These are phyloP conservation scores for Odontomyia ornata DNA, from an alignment of 2,888 invertebrate genomes.

Conservation along the genomic window DNA sequence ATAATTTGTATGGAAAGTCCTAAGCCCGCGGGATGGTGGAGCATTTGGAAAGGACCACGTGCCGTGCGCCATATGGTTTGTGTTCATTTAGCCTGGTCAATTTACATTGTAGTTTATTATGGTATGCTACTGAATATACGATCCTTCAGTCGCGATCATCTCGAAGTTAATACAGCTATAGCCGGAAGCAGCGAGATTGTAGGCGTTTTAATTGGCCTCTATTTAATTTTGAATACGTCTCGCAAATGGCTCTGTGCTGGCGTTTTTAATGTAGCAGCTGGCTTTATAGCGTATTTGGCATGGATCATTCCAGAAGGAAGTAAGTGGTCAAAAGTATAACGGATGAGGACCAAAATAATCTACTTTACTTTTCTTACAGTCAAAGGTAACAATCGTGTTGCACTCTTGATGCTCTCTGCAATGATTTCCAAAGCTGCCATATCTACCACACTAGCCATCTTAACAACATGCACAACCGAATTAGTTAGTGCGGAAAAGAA, in stretches of 20 bases:
- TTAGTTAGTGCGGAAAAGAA: slow-evolving; percentile 61
- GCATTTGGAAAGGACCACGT: slow-evolving; percentile 62
- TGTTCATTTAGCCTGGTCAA: slow-evolving; percentile 63
- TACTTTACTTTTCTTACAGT: slow-evolving; percentile 52
- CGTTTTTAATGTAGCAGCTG: slow-evolving; percentile 61
- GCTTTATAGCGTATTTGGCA: slow-evolving; percentile 60
- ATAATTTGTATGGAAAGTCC: slow-evolving; percentile 61
- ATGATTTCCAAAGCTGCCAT: slow-evolving; percentile 65
- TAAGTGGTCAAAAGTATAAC: slow-evolving; percentile 51
- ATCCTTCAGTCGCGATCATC: slow-evolving; percentile 63
- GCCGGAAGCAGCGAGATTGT: slow-evolving; percentile 63
- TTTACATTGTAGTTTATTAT: slow-evolving; percentile 64
- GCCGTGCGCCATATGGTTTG: slow-evolving; percentile 61
- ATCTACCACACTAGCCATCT: slow-evolving; percentile 62
- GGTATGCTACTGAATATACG: slow-evolving; percentile 65
- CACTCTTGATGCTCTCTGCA: slow-evolving; percentile 62
- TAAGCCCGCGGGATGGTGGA: slow-evolving; percentile 62
- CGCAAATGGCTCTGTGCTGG: slow-evolving; percentile 63
- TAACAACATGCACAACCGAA: slow-evolving; percentile 64
- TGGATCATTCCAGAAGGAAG: slow-evolving; percentile 61
- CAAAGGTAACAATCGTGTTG: slow-evolving; percentile 57
- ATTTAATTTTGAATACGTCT: slow-evolving; percentile 60
- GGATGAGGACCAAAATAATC: neutral
- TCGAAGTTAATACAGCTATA: slow-evolving; percentile 63
- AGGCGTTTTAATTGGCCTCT: slow-evolving; percentile 62